These are phyloP conservation scores for Tadarida brasiliensis DNA, from an alignment of 2,797 vertebrate genomes.

Conservation along the genomic window DNA sequence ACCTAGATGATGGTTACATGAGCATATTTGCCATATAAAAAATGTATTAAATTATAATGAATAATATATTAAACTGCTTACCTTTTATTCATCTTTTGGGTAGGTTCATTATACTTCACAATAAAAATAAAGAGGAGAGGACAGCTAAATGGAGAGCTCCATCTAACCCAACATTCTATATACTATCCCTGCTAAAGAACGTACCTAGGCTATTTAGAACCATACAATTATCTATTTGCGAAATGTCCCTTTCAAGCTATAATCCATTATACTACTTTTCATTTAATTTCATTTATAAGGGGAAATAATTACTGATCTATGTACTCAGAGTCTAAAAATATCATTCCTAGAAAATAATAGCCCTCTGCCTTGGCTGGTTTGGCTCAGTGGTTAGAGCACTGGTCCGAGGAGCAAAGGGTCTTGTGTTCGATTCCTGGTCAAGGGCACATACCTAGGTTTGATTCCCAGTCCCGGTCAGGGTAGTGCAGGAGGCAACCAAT, in stretches of 20 bases:
- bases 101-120: not conserved
- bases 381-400: no score
- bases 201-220: not conserved
- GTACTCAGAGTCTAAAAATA: not conserved
- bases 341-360: not conserved
- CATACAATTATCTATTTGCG: not conserved
- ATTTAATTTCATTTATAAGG: not conserved
- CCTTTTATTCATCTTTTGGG: not conserved
- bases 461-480: no score
- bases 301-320: not conserved
- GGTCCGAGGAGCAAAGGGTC: no score
- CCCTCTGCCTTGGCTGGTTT: no score
- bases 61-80: not conserved
- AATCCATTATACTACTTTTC: not conserved
- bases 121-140: constrained; percentile 5
- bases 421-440: no score
- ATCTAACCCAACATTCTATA: not conserved
- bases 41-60: not conserved
- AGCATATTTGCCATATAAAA: not conserved
- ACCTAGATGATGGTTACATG: not conserved
- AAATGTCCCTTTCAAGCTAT: not conserved
- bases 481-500: no score
- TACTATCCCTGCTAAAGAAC: not conserved
- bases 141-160: not conserved
- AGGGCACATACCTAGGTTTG: no score